A percentile compares a stretch with the other conserved stretches of the same genome.
Evolutionary conservation across 2,113 vertebrate genomes (phyloP).

Genomic region (Pygoscelis adeliae): DNA sequence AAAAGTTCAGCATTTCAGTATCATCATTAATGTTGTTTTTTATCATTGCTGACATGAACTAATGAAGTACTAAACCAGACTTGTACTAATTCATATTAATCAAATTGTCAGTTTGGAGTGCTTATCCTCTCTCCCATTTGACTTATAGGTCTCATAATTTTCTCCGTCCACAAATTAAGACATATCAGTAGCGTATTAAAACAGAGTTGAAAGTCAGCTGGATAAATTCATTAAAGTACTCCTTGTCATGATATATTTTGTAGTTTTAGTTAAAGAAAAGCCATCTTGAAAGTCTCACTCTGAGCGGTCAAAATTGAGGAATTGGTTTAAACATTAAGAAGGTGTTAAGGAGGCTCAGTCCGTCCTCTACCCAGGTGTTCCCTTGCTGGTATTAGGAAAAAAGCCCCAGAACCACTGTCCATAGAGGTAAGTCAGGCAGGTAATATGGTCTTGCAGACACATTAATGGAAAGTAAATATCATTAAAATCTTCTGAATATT

Average conservation of each 20-base stretch:
- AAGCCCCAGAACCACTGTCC: neutral
- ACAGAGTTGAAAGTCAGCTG: slow-evolving; percentile 7
- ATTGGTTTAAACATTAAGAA: neutral
- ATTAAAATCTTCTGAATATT: neutral
- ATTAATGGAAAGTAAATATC: neutral
- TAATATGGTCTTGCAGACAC: neutral
- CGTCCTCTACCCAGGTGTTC: neutral
- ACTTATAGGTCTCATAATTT: slow-evolving; percentile 42
- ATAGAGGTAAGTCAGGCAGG: neutral
- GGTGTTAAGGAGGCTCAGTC: neutral
- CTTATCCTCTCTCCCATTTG: slow-evolving; percentile 31
- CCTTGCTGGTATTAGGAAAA: neutral
- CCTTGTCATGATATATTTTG: neutral
- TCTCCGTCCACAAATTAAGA: slow-evolving; percentile 28
- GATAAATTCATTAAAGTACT: slow-evolving; percentile 6
- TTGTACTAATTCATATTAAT: slow-evolving; percentile 43
- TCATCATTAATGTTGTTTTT: slow-evolving; percentile 7
- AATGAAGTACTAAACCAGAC: slow-evolving; percentile 43
- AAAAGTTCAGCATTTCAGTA: neutral
- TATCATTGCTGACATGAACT: slow-evolving; percentile 46
- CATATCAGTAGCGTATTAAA: slow-evolving; percentile 18
- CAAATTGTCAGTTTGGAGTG: slow-evolving; percentile 17
- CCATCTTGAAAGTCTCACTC: neutral
- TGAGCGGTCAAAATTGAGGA: neutral
- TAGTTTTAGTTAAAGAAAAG: neutral